phyloP scores from a whole-genome alignment of 2,888 invertebrate genomes.

The Corythucha ciliata region DNA sequence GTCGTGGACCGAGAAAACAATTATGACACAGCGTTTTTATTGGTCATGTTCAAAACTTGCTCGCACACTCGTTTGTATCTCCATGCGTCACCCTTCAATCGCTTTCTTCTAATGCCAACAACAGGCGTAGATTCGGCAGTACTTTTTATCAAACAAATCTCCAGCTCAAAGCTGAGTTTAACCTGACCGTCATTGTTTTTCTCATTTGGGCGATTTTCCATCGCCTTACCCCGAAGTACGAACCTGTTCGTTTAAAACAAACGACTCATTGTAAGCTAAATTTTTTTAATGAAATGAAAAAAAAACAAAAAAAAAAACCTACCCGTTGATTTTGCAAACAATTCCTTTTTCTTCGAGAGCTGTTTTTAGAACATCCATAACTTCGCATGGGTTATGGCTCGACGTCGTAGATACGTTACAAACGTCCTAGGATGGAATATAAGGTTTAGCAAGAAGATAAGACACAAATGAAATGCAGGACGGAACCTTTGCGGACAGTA shows the following conservation, averaged over 20 bases:
- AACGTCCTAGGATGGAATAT: slow-evolving; percentile 46
- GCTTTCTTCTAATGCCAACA: slow-evolving; percentile 60
- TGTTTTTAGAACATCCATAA: slow-evolving; percentile 51
- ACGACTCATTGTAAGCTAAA: no score
- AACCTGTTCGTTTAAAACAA: slow-evolving; percentile 46
- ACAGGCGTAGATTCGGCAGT: slow-evolving; percentile 36
- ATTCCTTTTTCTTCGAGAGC: slow-evolving; percentile 56
- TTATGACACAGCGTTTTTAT: no score
- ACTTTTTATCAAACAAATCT: slow-evolving; percentile 50
- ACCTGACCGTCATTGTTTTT: slow-evolving; percentile 18
- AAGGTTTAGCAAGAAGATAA: slow-evolving; percentile 22
- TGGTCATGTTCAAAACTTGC: slow-evolving; percentile 47
- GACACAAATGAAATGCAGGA: no score
- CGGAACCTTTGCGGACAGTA: slow-evolving; percentile 46
- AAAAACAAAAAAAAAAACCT: slow-evolving; percentile 38
- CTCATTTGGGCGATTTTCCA: slow-evolving; percentile 11
- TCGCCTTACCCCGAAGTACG: slow-evolving; percentile 54
- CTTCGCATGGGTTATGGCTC: slow-evolving; percentile 53
- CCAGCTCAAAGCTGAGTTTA: slow-evolving; percentile 57
- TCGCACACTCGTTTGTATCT: slow-evolving; percentile 70
- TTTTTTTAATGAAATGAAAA: slow-evolving; percentile 5
- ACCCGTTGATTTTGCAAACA: slow-evolving; percentile 57
- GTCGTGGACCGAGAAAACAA: no score
- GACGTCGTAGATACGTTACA: slow-evolving; percentile 64
- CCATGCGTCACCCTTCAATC: slow-evolving; percentile 70